phyloP scores from a whole-genome alignment of 2,797 vertebrate species.

The Anabas testudineus region DNA sequence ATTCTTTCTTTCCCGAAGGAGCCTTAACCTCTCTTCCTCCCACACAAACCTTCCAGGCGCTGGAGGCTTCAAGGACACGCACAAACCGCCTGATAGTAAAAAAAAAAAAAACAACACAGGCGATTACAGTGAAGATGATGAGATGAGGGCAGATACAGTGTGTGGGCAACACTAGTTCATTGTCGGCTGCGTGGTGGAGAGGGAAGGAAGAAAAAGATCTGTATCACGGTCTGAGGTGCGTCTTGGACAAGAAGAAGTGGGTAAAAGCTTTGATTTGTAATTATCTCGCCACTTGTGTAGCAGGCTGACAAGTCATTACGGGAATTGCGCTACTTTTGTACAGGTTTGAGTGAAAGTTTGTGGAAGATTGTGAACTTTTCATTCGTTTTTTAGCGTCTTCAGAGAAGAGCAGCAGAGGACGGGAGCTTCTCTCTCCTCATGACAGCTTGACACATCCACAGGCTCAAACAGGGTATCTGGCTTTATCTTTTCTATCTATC shows the following conservation, averaged over 20 bases:
- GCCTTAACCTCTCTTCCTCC: conserved; percentile 76
- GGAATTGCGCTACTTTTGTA: no score
- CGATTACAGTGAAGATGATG: conserved; percentile 43
- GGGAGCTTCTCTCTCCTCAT: conserved; percentile 23
- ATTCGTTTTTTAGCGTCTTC: conserved; percentile 37
- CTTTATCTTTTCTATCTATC: neutral
- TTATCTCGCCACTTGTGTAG: neutral
- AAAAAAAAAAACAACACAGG: no score
- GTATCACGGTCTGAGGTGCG: conserved; percentile 45
- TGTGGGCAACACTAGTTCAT: conserved; percentile 55
- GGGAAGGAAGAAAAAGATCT: conserved; percentile 9
- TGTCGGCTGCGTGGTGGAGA: conserved; percentile 44
- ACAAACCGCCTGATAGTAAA: conserved; percentile 40
- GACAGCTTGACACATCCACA: conserved; percentile 38
- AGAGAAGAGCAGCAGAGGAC: conserved; percentile 6
- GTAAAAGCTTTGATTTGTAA: conserved; percentile 17
- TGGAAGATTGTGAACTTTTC: conserved; percentile 35
- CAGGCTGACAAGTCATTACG: neutral
- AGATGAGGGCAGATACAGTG: conserved; percentile 47
- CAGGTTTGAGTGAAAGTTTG: conserved; percentile 1
- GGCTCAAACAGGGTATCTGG: conserved; percentile 51
- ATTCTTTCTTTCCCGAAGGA: conserved; percentile 47
- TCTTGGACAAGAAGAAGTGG: conserved; percentile 50
- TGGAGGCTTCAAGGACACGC: conserved; percentile 50
- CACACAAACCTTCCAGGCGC: conserved; percentile 69